Percentiles rank a stretch among this genome's conserved stretches.
Evolutionary conservation across 2,113 vertebrate species (phyloP).

Genomic region (Hippocampus mohnikei): DNA sequence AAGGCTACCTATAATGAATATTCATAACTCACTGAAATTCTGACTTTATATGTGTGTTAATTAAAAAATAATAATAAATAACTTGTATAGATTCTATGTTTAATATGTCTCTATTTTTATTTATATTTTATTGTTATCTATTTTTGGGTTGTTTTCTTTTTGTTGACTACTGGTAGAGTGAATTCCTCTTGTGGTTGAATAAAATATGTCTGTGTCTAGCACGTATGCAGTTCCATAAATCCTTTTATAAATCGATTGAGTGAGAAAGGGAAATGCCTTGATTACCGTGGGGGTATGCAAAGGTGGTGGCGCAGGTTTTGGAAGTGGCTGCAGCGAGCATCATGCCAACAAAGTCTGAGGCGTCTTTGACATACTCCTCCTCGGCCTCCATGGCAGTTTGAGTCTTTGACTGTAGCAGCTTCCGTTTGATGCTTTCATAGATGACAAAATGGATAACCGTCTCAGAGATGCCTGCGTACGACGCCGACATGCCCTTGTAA

Average conservation of each 20-base stretch:
- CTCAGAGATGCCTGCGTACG: constrained; percentile 97
- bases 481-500: constrained; percentile 97
- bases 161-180: no score
- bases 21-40: no score
- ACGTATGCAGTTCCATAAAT: no score
- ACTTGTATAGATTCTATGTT: no score
- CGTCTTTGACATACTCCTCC: constrained; percentile 83
- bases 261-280: constrained; percentile 5
- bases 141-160: no score
- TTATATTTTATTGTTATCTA: no score
- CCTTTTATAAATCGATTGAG: background rate
- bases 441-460: constrained; percentile 99
- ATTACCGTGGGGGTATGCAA: constrained; percentile 95
- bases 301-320: constrained; percentile 92
- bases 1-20: no score
- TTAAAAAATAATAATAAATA: no score
- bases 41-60: no score
- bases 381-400: constrained; percentile 80
- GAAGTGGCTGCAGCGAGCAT: constrained; percentile 98
- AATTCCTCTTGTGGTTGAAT: no score
- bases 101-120: no score
- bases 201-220: no score
- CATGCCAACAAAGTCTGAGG: constrained; percentile 94
- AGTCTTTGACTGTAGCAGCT: constrained; percentile 80
- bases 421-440: constrained; percentile 97